Evolutionary conservation across 2,888 invertebrate genomes (phyloP), one percentile per base, ranked within the genome.

Genomic region (Xanthorhoe spadicearia): DNA sequence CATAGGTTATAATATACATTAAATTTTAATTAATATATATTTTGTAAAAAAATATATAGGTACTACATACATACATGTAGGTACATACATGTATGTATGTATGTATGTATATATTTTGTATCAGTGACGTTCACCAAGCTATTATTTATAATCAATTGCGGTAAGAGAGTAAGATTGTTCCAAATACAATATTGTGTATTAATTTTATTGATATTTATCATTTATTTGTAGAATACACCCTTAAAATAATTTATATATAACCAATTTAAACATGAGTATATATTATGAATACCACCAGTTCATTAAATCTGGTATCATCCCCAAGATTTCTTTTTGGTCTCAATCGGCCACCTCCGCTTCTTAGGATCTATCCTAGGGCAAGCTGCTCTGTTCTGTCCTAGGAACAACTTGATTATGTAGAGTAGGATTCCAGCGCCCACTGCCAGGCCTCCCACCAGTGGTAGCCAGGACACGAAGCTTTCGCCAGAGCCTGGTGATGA

Each of bases 21-120:
- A 84, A 80, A 58, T 68, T 50, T 66, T 66, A 66, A 66, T 69
- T 68, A 57, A 66, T 66, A 85, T 82, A 90, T 90, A 90, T 90
- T 90, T 89, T 91, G 88, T 91, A 92, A n/a, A n/a, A n/a, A n/a
- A n/a, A n/a, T n/a, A n/a, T n/a, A n/a, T n/a, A n/a, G n/a, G n/a
- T n/a, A n/a, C n/a, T n/a, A n/a, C n/a, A n/a, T n/a, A n/a, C n/a
- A n/a, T n/a, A n/a, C n/a, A n/a, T n/a, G n/a, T n/a, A n/a, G n/a
- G n/a, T n/a, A n/a, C n/a, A n/a, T n/a, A n/a, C n/a, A n/a, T n/a
- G n/a, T n/a, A n/a, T n/a, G n/a, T n/a, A n/a, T n/a, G n/a, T n/a
- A n/a, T n/a, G n/a, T n/a, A n/a, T n/a, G n/a, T 66, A 85, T 82
- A 90, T 90, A 90, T 90, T 90, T 89, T 91, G 88, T 91, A 92